phyloP scores from a whole-genome alignment of 2,797 vertebrate genomes.

The Spatula versicolor region DNA sequence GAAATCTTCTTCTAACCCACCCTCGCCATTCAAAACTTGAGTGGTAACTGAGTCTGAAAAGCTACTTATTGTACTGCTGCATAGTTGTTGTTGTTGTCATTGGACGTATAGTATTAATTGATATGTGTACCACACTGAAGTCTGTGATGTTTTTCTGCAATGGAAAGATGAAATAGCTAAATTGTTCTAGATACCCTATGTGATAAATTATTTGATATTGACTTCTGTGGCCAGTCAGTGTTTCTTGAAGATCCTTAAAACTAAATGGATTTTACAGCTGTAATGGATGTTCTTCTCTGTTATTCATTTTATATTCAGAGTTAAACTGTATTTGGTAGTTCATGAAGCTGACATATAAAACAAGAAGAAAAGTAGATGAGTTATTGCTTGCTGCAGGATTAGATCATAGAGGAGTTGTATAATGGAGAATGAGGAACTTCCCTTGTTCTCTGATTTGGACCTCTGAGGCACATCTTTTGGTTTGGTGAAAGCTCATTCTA shows the following conservation, averaged over 20 bases:
- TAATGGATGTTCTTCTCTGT: neutral
- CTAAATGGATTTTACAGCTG: neutral
- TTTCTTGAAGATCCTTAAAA: neutral
- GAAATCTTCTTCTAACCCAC: neutral
- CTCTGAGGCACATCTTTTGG: neutral
- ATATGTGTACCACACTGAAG: neutral
- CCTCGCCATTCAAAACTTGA: neutral
- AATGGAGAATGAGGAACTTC: neutral
- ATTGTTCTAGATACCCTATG: neutral
- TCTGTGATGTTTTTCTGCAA: neutral
- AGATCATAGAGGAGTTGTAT: neutral
- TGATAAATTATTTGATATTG: neutral
- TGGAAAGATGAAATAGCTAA: neutral
- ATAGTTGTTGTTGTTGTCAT: neutral
- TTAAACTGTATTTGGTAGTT: neutral
- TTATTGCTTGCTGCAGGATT: neutral
- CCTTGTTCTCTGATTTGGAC: neutral
- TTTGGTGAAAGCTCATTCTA: neutral
- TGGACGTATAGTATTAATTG: neutral
- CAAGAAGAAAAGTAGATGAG: neutral
- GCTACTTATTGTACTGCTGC: neutral
- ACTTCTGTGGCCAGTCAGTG: neutral
- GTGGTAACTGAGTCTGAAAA: neutral
- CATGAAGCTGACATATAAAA: neutral
- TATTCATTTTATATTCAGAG: neutral